Evolutionary conservation across 2,888 invertebrate genomes (phyloP).

Genomic region (Dysmachus trigonus): DNA sequence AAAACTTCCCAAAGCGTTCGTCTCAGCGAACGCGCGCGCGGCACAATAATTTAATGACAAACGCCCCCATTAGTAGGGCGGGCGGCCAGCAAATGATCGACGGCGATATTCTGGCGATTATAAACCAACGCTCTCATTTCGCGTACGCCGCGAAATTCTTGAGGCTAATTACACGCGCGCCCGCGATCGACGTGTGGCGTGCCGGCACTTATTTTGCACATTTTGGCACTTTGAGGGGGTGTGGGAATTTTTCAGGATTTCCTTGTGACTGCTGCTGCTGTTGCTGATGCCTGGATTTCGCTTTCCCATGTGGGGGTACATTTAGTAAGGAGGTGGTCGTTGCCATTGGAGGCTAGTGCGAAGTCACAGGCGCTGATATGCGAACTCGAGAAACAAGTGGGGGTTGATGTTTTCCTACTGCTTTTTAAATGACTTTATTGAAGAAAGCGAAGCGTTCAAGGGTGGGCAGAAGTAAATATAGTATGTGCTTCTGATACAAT

Average conservation of each 20-base stretch:
- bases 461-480: too few relatives aligned
- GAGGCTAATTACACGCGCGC: background rate
- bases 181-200: background rate
- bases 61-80: conserved; percentile 11
- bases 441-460: background rate
- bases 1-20: background rate
- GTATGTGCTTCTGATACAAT: too few relatives aligned
- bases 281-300: background rate
- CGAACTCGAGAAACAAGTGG: background rate
- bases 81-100: background rate
- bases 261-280: background rate
- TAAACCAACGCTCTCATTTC: background rate
- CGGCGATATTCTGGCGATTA: background rate
- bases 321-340: background rate
- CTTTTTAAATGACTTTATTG: background rate
- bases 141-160: background rate
- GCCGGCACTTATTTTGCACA: background rate
- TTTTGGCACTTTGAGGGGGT: conserved; percentile 7
- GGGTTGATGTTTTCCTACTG: background rate
- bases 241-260: background rate
- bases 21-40: background rate
- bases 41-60: background rate
- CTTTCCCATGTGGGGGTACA: background rate
- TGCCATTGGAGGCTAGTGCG: background rate
- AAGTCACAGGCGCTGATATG: background rate